phyloP scores from a whole-genome alignment of 2,888 invertebrate species.

The Sthenelais limicola region DNA sequence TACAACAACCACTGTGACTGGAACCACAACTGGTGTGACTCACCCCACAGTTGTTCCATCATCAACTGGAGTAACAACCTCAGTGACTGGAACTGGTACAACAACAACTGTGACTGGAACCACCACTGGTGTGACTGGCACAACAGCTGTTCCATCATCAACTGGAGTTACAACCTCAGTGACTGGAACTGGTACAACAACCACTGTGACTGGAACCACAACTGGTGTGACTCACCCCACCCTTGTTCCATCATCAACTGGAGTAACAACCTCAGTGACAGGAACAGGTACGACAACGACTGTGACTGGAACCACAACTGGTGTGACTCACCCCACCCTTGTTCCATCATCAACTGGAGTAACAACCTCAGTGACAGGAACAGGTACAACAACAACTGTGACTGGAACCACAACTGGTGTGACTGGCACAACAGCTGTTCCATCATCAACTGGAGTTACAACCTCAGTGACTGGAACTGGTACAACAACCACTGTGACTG shows the following conservation, averaged over 20 bases:
- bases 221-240: not conserved
- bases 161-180: not conserved
- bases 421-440: not conserved
- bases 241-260: not conserved
- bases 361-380: not conserved
- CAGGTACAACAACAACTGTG: not conserved
- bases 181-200: too few relatives aligned
- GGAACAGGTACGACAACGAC: not conserved
- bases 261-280: not conserved
- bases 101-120: slow-evolving; percentile 16
- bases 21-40: slow-evolving; percentile 9
- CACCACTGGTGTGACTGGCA: not conserved
- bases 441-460: not conserved
- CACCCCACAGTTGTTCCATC: slow-evolving; percentile 11
- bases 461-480: not conserved
- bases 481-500: not conserved
- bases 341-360: not conserved
- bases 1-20: not conserved
- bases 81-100: not conserved
- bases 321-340: not conserved
- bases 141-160: not conserved
- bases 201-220: not conserved
- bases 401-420: too few relatives aligned
- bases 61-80: not conserved
- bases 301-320: too few relatives aligned